Conservation (phyloP, 2,113 vertebrate genomes). For the Pseudorhombus dupliciocellatus region DNA sequence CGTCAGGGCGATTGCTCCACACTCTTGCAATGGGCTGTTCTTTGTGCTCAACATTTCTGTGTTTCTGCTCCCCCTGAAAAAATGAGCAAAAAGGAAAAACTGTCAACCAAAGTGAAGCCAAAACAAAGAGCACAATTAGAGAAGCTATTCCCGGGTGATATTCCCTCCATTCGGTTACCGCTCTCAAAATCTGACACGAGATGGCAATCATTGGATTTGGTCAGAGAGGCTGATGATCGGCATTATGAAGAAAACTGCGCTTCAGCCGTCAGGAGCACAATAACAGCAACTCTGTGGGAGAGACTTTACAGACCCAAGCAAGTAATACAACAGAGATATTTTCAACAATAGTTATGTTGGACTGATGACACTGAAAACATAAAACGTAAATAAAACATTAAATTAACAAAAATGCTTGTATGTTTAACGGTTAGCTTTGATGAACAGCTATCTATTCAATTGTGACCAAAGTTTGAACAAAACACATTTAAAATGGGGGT, state of each 20-base stretch:
- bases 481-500: no score
- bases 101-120: constrained; percentile 46
- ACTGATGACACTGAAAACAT: constrained; percentile 18
- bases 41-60: constrained; percentile 48
- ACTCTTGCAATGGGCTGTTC: constrained; percentile 47
- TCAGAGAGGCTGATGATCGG: constrained; percentile 41
- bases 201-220: constrained; percentile 65
- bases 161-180: constrained; percentile 60
- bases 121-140: constrained; percentile 46
- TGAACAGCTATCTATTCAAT: background rate
- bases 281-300: constrained; percentile 29
- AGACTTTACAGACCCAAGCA: constrained; percentile 8
- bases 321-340: constrained; percentile 8
- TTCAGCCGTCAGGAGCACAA: constrained; percentile 36
- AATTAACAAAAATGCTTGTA: background rate
- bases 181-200: constrained; percentile 46
- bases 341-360: constrained; percentile 2
- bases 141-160: constrained; percentile 42
- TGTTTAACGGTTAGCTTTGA: constrained; percentile 13
- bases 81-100: constrained; percentile 23
- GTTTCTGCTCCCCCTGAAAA: constrained; percentile 23
- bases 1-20: constrained; percentile 64
- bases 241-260: constrained; percentile 56
- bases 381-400: background rate
- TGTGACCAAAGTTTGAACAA: background rate